Evolutionary conservation across 2,888 invertebrate genomes (phyloP), one percentile per base, ranked within the genome.

Genomic region (Erebia aethiops): DNA sequence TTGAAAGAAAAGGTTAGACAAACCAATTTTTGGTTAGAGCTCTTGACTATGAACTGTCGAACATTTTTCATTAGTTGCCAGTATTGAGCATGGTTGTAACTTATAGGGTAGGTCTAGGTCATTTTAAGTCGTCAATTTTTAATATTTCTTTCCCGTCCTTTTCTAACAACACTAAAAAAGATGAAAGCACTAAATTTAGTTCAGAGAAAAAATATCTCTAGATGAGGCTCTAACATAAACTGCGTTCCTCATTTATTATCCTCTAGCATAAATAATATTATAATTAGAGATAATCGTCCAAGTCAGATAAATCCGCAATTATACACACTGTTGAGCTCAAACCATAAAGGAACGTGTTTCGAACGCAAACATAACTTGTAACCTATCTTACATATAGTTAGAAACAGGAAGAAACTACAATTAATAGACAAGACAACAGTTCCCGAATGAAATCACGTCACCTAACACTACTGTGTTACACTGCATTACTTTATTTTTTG

Each of bases 331-430:
- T 83, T 81, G 84, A 84, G 81, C 83, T 81, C 79, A 80, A 74
- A 81, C 83, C 71, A 70, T 62, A 62, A 75, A 76, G 70, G 68
- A 72, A 82, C 79, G 77, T 77, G 71, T 78, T 75, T 71, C 75
- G 76, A 77, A 77, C 77, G 68, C 61, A 69, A 71, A 74, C 46
- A 54, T 69, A 70, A 79, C 85, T 85, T 86, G 86, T 71, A 71
- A 79, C 85, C 85, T 87, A 86, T 71, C 77, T 82, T 86, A 84
- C 77, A 77, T 86, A 84, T 82, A 78, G 80, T 84, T 86, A 84
- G 85, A 88, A 86, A 87, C 85, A 80, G 87, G 90, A 89, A 88
- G 84, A 87, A 80, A 84, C 87, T 88, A 88, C 86, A 75, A 76
- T 77, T 81, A 80, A 81, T 85, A 85, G 85, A 86, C 80, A 83